Evolutionary conservation across 2,888 invertebrate genomes (phyloP).

Genomic region (Polyommatus icarus): DNA sequence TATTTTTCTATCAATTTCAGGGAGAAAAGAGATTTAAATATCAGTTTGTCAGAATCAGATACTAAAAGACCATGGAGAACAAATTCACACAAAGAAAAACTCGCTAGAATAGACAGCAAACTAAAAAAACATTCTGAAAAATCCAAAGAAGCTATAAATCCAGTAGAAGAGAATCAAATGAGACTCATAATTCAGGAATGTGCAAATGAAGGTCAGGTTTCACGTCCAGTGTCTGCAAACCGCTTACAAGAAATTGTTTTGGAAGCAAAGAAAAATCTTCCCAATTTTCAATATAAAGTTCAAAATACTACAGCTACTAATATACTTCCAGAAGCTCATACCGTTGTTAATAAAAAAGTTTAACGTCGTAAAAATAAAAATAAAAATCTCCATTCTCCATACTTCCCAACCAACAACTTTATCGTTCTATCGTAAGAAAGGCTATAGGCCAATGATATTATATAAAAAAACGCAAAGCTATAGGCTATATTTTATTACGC

Average conservation of each 20-base stretch:
- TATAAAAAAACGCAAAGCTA: too few relatives aligned
- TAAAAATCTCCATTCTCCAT: too few relatives aligned
- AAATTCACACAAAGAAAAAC: slow-evolving; percentile 62
- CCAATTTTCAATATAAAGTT: slow-evolving; percentile 66
- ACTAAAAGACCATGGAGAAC: slow-evolving; percentile 70
- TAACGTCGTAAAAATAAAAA: neutral
- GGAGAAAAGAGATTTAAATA: slow-evolving; percentile 46
- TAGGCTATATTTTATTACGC: too few relatives aligned
- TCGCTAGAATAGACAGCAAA: slow-evolving; percentile 63
- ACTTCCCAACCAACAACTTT: too few relatives aligned
- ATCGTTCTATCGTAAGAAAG: too few relatives aligned
- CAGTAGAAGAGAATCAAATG: slow-evolving; percentile 58
- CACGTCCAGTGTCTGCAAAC: slow-evolving; percentile 48
- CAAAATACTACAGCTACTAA: slow-evolving; percentile 64
- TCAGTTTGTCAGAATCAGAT: slow-evolving; percentile 47
- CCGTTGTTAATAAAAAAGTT: neutral
- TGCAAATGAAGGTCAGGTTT: slow-evolving; percentile 46
- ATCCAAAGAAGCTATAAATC: slow-evolving; percentile 51
- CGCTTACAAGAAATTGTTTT: slow-evolving; percentile 61
- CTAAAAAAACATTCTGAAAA: slow-evolving; percentile 62
- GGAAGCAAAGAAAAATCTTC: slow-evolving; percentile 60
- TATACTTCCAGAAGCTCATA: slow-evolving; percentile 58
- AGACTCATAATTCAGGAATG: slow-evolving; percentile 58
- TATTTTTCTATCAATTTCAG: slow-evolving; percentile 44
- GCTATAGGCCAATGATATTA: too few relatives aligned